A percentile compares a stretch with the other conserved stretches of the same genome.
Conservation (phyloP, 2,113 vertebrate species). For the Ariopsis seemanni region DNA sequence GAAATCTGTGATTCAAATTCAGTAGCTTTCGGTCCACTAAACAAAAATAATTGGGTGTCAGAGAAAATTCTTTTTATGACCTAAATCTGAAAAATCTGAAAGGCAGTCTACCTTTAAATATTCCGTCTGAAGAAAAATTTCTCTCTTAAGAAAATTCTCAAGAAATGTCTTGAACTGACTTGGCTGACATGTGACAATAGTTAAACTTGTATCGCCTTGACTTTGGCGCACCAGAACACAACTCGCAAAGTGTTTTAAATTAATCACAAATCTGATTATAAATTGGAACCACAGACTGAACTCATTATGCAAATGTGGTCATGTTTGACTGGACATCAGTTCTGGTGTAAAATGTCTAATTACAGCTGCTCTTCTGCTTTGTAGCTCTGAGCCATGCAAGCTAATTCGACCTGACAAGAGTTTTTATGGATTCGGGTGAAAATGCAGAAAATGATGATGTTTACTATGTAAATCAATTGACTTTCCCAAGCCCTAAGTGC, state of each 20-base stretch:
- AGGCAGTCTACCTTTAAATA: no score
- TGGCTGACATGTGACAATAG: background rate
- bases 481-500: background rate
- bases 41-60: no score
- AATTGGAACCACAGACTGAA: background rate
- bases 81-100: no score
- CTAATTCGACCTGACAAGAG: background rate
- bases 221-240: background rate
- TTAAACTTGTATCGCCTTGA: background rate
- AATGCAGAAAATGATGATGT: background rate
- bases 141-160: background rate
- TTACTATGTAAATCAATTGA: background rate
- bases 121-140: background rate
- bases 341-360: background rate
- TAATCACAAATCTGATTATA: background rate
- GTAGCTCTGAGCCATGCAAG: background rate
- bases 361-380: background rate
- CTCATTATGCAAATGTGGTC: slow-evolving; percentile 1
- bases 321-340: background rate
- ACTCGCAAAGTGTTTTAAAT: background rate
- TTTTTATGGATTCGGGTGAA: background rate
- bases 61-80: no score
- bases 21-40: no score
- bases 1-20: no score
- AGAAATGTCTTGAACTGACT: background rate